Percentiles rank a stretch among this genome's conserved stretches.
These are phyloP conservation scores for Liolophura sinensis DNA, from an alignment of 1,140 invertebrate genomes.

Conservation along the genomic window DNA sequence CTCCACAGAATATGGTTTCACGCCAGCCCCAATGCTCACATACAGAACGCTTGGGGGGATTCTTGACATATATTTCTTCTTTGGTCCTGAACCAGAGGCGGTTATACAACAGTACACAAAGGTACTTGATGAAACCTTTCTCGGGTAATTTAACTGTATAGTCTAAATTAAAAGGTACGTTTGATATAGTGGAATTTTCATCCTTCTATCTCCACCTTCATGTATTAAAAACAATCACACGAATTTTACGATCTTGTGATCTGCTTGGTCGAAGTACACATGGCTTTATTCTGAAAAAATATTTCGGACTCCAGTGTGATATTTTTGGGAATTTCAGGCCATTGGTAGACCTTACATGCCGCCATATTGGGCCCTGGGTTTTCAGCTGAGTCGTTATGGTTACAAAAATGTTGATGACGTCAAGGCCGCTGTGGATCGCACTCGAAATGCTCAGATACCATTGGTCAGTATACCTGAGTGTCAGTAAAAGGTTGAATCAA, in stretches of 20 bases:
- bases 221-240: too few species aligned
- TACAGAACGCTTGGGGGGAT: conserved; percentile 37
- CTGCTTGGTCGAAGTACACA: too few species aligned
- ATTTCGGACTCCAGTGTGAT: background rate
- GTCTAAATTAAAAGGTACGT: too few species aligned
- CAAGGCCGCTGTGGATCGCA: conserved; percentile 20
- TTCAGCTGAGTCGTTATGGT: conserved; percentile 52
- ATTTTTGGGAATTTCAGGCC: conserved; percentile 10
- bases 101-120: conserved; percentile 69
- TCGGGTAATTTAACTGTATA: too few species aligned
- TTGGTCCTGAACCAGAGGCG: conserved; percentile 67
- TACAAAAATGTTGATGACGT: conserved; percentile 22
- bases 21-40: conserved; percentile 17
- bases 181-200: too few species aligned
- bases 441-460: conserved; percentile 19
- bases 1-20: conserved; percentile 16
- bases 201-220: too few species aligned
- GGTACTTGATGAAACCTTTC: conserved; percentile 3
- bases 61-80: conserved; percentile 34
- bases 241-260: too few species aligned
- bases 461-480: conserved; percentile 12
- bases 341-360: conserved; percentile 56
- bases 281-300: too few species aligned
- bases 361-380: conserved; percentile 59
- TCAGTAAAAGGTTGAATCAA: too few species aligned